Evolutionary conservation across 2,113 vertebrate species (phyloP).

Genomic region (Erpornis zantholeuca): DNA sequence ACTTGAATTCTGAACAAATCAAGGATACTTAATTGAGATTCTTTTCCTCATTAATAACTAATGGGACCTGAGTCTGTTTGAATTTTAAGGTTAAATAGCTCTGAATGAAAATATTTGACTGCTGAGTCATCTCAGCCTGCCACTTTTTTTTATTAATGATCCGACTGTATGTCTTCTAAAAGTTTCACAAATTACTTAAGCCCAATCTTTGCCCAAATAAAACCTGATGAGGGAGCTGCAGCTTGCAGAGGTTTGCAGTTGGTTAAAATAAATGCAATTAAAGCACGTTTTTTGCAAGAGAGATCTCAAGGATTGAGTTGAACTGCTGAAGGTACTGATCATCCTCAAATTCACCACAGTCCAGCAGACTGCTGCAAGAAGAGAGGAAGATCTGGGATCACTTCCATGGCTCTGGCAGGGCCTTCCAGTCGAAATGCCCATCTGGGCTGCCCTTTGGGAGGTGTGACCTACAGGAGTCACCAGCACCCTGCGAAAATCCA

Average conservation of each 20-base stretch:
- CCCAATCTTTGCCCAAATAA: not conserved
- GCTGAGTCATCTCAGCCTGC: constrained; percentile 68
- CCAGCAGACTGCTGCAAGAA: not conserved
- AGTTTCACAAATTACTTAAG: constrained; percentile 2
- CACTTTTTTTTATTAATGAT: constrained; percentile 18
- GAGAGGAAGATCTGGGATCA: not conserved
- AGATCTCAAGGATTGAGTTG: not conserved
- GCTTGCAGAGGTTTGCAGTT: not conserved
- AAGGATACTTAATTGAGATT: constrained; percentile 69
- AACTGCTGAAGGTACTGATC: not conserved
- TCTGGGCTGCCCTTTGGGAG: not conserved
- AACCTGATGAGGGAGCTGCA: not conserved
- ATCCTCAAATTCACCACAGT: not conserved
- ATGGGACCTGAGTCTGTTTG: constrained; percentile 71
- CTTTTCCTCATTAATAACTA: constrained; percentile 68
- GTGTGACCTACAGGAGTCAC: not conserved
- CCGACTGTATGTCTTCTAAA: constrained; percentile 16
- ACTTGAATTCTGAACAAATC: constrained; percentile 60
- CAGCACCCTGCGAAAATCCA: not conserved
- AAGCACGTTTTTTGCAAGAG: not conserved
- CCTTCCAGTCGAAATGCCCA: not conserved
- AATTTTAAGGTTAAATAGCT: constrained; percentile 72
- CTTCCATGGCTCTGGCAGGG: not conserved
- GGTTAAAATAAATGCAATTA: not conserved
- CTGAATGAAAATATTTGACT: constrained; percentile 72